A percentile compares a stretch with the other conserved stretches of the same genome.
These are phyloP conservation scores for Crepidodera aurea DNA, from an alignment of 2,888 invertebrate species.

Conservation along the genomic window DNA sequence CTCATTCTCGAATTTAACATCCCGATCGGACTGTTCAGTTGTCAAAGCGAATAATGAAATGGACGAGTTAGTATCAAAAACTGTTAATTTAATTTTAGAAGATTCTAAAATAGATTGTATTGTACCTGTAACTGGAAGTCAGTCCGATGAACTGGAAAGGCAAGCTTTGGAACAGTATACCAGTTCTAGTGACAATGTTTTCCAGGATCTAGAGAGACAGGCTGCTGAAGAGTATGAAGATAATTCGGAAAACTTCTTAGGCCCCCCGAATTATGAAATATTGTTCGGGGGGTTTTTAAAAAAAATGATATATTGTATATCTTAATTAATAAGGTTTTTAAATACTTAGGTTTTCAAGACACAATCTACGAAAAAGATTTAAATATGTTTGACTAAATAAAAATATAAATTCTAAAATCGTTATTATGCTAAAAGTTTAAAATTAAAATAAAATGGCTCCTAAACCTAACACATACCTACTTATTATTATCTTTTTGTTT, in stretches of 20 bases:
- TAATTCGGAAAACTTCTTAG: slow-evolving; percentile 52
- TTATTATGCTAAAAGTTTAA: slow-evolving; percentile 21
- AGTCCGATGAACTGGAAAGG: slow-evolving; percentile 66
- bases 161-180: slow-evolving; percentile 70
- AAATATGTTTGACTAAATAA: slow-evolving; percentile 27
- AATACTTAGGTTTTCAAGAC: slow-evolving; percentile 35
- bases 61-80: slow-evolving; percentile 44
- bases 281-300: slow-evolving; percentile 47
- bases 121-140: slow-evolving; percentile 47
- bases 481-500: background rate
- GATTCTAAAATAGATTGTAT: slow-evolving; percentile 42
- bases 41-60: slow-evolving; percentile 37
- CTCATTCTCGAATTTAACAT: slow-evolving; percentile 32
- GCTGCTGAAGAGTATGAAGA: slow-evolving; percentile 71
- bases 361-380: slow-evolving; percentile 14
- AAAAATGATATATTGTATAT: slow-evolving; percentile 35
- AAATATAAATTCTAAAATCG: slow-evolving; percentile 34
- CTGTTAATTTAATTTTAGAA: slow-evolving; percentile 45
- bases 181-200: slow-evolving; percentile 65
- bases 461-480: background rate
- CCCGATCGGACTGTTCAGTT: slow-evolving; percentile 23
- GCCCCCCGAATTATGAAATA: slow-evolving; percentile 46
- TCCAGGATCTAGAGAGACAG: slow-evolving; percentile 70
- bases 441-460: slow-evolving; percentile 27
- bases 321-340: slow-evolving; percentile 41